These are phyloP conservation scores for Butorides virescens DNA, from an alignment of 2,113 vertebrate species.

Conservation along the genomic window DNA sequence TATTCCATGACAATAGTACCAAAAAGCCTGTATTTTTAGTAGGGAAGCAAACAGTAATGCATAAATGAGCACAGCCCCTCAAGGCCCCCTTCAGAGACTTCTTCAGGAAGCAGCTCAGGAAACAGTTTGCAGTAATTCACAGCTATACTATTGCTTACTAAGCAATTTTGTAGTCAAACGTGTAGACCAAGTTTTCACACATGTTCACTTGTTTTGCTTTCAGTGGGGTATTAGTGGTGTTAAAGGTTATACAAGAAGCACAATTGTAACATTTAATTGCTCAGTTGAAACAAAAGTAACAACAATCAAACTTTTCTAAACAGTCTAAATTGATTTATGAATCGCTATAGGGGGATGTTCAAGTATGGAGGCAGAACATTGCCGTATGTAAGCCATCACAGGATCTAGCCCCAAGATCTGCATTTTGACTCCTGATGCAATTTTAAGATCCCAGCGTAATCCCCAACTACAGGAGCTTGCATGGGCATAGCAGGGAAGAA, in stretches of 20 bases:
- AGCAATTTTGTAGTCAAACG: neutral
- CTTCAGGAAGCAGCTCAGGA: neutral
- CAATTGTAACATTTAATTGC: neutral
- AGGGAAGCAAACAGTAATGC: neutral
- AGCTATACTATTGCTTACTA: neutral
- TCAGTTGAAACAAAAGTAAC: neutral
- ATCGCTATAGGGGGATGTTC: neutral
- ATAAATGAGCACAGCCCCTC: neutral
- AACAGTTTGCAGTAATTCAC: neutral
- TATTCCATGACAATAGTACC: neutral
- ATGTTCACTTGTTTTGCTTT: neutral
- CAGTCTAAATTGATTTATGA: neutral
- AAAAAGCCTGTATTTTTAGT: neutral
- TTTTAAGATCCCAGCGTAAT: neutral
- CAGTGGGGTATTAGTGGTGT: conserved; percentile 14
- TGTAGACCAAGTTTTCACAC: neutral
- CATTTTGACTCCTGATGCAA: neutral
- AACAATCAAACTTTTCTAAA: neutral
- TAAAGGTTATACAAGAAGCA: neutral
- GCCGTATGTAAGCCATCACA: neutral
- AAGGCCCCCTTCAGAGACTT: neutral
- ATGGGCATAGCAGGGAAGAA: neutral
- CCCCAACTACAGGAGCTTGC: rapidly evolving
- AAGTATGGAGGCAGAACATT: neutral
- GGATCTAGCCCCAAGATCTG: neutral